Conservation (phyloP, 2,888 invertebrate species). For the Lithophane leautieri region DNA sequence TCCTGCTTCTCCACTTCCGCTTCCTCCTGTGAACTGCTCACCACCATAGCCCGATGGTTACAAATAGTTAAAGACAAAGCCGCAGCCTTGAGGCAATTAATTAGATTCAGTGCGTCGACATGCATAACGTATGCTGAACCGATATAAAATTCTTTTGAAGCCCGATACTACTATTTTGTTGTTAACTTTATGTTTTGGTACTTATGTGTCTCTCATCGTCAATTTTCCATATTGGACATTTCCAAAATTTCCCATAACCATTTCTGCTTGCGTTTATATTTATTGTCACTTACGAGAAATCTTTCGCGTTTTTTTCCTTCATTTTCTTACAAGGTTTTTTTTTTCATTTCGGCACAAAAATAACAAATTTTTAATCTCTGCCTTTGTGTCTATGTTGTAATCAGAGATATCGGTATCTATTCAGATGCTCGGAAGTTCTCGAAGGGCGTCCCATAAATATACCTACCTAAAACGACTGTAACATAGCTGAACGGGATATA, state of each 20-base stretch:
- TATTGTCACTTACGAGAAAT: not conserved
- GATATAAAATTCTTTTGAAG: conserved; percentile 47
- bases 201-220: not conserved
- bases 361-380: not conserved
- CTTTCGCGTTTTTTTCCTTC: not conserved
- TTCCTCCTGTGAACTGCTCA: conserved; percentile 46
- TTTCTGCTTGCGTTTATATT: not conserved
- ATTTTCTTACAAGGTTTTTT: not conserved
- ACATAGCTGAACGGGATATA: not conserved
- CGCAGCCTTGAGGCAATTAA: conserved; percentile 83
- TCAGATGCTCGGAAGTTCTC: not conserved
- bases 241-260: not conserved
- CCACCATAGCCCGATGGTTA: conserved; percentile 74
- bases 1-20: conserved; percentile 39
- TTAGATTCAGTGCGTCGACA: conserved; percentile 83
- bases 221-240: not conserved
- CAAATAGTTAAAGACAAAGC: conserved; percentile 84
- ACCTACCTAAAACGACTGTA: too few species aligned
- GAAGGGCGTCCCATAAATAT: not conserved
- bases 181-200: not conserved
- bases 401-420: too few species aligned
- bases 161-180: conserved; percentile 4
- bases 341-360: too few species aligned
- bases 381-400: not conserved
- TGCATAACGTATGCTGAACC: conserved; percentile 73